Evolutionary conservation across 2,888 invertebrate species (phyloP).

Genomic region (Pseudococcus jackbeardsleyi): DNA sequence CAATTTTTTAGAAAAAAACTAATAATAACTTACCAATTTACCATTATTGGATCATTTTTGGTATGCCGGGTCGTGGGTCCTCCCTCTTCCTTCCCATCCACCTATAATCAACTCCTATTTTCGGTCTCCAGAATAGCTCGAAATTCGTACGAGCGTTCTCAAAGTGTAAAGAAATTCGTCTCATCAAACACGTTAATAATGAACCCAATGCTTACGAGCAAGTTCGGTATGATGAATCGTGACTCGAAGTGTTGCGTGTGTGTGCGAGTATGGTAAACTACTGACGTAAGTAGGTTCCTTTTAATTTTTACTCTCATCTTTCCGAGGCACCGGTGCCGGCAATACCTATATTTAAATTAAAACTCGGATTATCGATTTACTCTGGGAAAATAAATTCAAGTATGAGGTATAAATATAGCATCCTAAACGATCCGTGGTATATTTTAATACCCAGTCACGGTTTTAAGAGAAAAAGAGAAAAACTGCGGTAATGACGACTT

Average conservation of each 20-base stretch:
- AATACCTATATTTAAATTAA: conserved; percentile 17
- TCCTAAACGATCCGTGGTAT: not conserved
- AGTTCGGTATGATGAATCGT: not conserved
- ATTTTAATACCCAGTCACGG: not conserved
- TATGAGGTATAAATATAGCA: not conserved
- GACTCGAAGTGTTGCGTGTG: not conserved
- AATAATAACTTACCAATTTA: no score
- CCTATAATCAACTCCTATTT: no score
- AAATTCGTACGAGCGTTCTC: no score
- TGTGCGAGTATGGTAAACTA: not conserved
- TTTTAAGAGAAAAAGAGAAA: not conserved
- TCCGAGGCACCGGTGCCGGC: not conserved
- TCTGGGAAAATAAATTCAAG: not conserved
- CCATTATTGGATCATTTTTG: no score
- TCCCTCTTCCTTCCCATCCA: no score
- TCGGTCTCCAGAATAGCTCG: no score
- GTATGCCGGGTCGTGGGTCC: no score
- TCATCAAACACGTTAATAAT: not conserved
- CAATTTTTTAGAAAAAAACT: no score
- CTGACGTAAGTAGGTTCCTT: not conserved
- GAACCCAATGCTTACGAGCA: not conserved
- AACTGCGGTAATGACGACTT: not conserved
- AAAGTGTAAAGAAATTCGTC: not conserved
- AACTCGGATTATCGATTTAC: conserved; percentile 6
- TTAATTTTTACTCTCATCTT: not conserved